phyloP scores from a whole-genome alignment of 2,888 invertebrate genomes.

The Pardosa pseudoannulata region DNA sequence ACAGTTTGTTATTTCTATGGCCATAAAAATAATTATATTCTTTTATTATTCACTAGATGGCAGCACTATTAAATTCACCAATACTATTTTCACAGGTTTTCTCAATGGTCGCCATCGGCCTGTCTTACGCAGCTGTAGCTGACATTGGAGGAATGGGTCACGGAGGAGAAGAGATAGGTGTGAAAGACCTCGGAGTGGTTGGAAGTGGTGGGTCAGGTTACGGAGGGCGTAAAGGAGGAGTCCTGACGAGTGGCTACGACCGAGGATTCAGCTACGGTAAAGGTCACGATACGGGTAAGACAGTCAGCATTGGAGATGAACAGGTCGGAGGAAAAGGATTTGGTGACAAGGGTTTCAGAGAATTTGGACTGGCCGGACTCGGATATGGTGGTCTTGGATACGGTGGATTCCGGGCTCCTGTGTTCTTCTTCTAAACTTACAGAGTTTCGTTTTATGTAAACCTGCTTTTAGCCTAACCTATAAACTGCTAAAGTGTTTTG shows the following conservation, averaged over 20 bases:
- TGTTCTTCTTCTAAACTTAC: conserved; percentile 25
- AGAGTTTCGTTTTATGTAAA: too few species aligned
- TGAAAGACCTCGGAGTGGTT: conserved; percentile 10
- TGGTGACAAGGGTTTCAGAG: conserved; percentile 41
- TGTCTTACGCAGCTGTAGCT: neutral
- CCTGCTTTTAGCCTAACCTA: too few species aligned
- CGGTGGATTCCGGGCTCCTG: conserved; percentile 26
- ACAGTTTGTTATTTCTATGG: too few species aligned
- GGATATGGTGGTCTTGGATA: conserved; percentile 48
- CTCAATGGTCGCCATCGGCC: neutral
- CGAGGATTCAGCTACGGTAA: conserved; percentile 47
- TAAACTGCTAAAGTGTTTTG: too few species aligned
- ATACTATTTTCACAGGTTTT: neutral
- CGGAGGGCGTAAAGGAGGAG: conserved; percentile 41
- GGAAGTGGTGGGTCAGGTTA: conserved; percentile 19
- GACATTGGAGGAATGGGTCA: conserved; percentile 19
- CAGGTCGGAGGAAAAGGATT: conserved; percentile 40
- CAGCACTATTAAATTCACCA: neutral
- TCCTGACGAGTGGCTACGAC: conserved; percentile 31
- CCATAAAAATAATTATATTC: too few species aligned
- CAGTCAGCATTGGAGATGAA: conserved; percentile 32
- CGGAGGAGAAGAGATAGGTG: conserved; percentile 34
- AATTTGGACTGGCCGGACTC: conserved; percentile 27
- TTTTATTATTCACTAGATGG: neutral
- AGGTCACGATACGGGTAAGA: conserved; percentile 39